Evolutionary conservation across 2,797 vertebrate species (phyloP).

Genomic region (Fringilla coelebs): DNA sequence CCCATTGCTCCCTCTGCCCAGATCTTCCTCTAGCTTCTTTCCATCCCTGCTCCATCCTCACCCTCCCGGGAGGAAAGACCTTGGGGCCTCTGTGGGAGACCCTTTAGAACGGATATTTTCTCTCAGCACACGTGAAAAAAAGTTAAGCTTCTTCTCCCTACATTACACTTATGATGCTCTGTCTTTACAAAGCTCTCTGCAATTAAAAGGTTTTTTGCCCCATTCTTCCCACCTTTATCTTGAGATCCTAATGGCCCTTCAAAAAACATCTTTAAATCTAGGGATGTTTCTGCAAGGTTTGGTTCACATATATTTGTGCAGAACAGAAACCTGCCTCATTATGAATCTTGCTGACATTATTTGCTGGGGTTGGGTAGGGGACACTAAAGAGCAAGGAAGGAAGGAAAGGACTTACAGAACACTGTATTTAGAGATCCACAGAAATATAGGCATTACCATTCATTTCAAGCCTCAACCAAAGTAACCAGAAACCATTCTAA

Average conservation of each 20-base stretch:
- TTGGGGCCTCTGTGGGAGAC: neutral
- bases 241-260: neutral
- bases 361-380: neutral
- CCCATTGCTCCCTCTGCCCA: neutral
- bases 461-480: conserved; percentile 41
- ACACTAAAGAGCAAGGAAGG: conserved; percentile 11
- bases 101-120: neutral
- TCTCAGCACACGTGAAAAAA: neutral
- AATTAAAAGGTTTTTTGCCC: neutral
- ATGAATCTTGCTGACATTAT: neutral
- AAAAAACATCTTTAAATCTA: neutral
- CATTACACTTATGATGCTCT: neutral
- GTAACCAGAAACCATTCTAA: conserved; percentile 57
- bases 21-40: neutral
- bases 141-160: neutral
- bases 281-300: neutral
- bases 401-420: conserved; percentile 37
- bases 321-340: neutral
- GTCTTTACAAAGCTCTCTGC: neutral
- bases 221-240: neutral
- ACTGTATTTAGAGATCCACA: conserved; percentile 47
- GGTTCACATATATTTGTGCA: neutral
- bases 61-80: neutral
- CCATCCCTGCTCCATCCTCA: neutral
- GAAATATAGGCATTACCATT: conserved; percentile 19